Base-by-base conservation (phyloP, 2,797 vertebrate genomes). In the Thaleichthys pacificus region DNA sequence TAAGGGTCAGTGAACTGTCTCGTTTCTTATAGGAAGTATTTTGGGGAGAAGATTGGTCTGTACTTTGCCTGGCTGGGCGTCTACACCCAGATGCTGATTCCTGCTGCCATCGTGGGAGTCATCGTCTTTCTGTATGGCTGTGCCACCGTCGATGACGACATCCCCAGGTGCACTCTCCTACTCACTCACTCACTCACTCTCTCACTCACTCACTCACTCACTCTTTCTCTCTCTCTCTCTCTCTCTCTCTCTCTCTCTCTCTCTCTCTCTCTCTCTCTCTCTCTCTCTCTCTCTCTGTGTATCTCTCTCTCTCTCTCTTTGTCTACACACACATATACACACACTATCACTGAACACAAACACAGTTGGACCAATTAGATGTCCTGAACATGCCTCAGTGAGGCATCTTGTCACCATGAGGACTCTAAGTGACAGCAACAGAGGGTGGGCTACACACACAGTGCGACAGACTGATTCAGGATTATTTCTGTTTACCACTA, bases 51-150 rank as follows among this genome's bases (percentile, higher is more conserved):
- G 92, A 94, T 99, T 0, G 97, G 96, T 32, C 89, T 99, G 1
- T 99, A 99, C 85, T 99, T 99, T 70, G 97, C 97, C 89, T 99
- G 97, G 97, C 90, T 99, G 81, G 97, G 97, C 19, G 96, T 98
- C 71, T 99, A 99, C 89, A 99, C 97, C 3, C 96, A 98, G 88
- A 97, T 99, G 96, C 93, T 99, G 67, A 97, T 99, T 79, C 96
- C 97, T 0, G 97, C 97, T 67, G 95, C 97, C 1, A 66, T 97
- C 0, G 94, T 99, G 0, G 97, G 97, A 21, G 92, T 98, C 78
- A 96, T 98, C 0, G 97, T 99, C 4, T 99, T 99, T 85, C 93
- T 99, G 0, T 99, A 98, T 0, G 97, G 97, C 69, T 99, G 97
- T 51, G 95, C 93, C 32, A 98, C 97, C 0, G 92, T 99, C 4